These are phyloP conservation scores for Scaptomyza caliginosa DNA, from an alignment of 2,888 invertebrate genomes.

Conservation along the genomic window DNA sequence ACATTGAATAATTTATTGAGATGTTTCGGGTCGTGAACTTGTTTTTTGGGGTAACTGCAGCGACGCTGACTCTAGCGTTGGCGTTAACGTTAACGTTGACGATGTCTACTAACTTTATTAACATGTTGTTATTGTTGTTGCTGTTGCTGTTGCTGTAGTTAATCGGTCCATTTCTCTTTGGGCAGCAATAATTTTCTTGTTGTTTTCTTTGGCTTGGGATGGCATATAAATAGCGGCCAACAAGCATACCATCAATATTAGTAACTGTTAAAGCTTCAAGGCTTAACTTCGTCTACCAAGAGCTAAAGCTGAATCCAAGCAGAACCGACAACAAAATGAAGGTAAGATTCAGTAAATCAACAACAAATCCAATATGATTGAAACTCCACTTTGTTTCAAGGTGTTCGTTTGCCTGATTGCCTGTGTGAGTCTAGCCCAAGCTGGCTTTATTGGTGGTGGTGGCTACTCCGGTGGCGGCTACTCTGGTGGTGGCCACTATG, in stretches of 20 bases:
- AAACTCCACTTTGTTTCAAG: constrained; percentile 20
- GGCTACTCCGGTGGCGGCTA: constrained; percentile 28
- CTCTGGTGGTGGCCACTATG: constrained; percentile 50
- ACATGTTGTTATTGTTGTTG: background rate
- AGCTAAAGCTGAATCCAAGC: constrained; percentile 54
- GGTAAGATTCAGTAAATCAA: constrained; percentile 34
- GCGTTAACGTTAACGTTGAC: background rate
- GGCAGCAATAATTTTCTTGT: constrained; percentile 18
- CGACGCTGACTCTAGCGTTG: constrained; percentile 14
- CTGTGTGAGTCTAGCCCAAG: constrained; percentile 57
- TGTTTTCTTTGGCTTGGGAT: constrained; percentile 11
- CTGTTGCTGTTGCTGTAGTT: constrained; percentile 12
- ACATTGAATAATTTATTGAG: constrained; percentile 21
- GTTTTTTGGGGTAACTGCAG: constrained; percentile 23
- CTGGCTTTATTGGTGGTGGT: constrained; percentile 58
- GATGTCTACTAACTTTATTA: background rate
- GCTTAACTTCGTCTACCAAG: constrained; percentile 59
- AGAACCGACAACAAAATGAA: constrained; percentile 70
- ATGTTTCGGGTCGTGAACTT: constrained; percentile 37
- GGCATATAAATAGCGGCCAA: constrained; percentile 59
- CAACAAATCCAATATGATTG: background rate
- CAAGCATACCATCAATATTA: constrained; percentile 42
- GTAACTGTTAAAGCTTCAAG: constrained; percentile 60
- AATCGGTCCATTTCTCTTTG: constrained; percentile 44
- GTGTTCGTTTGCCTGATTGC: constrained; percentile 70